Evolutionary conservation across 2,797 vertebrate species (phyloP), one percentile per base, ranked within the genome.

Genomic region (Chelon labrosus): DNA sequence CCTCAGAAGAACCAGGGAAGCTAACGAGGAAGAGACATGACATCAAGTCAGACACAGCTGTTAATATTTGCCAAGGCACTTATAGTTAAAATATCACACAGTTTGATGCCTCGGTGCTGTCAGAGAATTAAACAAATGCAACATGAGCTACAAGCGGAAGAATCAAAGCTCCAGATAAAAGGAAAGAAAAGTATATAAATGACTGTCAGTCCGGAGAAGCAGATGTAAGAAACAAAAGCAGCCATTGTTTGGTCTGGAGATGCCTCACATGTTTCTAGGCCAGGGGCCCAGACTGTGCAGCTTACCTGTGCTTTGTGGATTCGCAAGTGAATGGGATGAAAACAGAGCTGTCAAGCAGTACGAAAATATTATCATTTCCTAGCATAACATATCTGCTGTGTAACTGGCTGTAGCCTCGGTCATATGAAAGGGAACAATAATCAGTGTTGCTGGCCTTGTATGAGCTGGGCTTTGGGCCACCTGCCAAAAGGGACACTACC

Each of bases 151-250:
- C 60, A 60, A 75, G 85, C 59, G 39, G 41, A 75, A 41, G 72
- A 77, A 60, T 63, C 57, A 77, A 78, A 70, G 65, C 68, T 73
- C 14, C 46, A 77, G 76, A 80, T 84, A 65, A 85, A 88, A 74
- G 59, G 61, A 42, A 67, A 64, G 68, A 74, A 75, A 83, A 67
- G 75, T 79, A 80, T 79, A 63, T 73, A 86, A 86, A 77, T 70
- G 69, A 85, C 74, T 35, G 85, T 87, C 84, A 83, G 91, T 72
- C 82, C 87, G 78, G 91, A 89, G 91, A 90, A 93, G 91, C 94
- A 95, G 93, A 94, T 95, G 94, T 89, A 91, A 90, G 88, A 90
- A 95, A 96, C 94, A 96, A 95, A 96, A 93, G 89, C 85, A 72
- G 84, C 84, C 92, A 94, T 96, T 96, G 95, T 97, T 96, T 93